A percentile compares a stretch with the other conserved stretches of the same genome.
These are phyloP conservation scores for Neosilurus hyrtlii DNA, from an alignment of 2,797 vertebrate species.

Conservation along the genomic window DNA sequence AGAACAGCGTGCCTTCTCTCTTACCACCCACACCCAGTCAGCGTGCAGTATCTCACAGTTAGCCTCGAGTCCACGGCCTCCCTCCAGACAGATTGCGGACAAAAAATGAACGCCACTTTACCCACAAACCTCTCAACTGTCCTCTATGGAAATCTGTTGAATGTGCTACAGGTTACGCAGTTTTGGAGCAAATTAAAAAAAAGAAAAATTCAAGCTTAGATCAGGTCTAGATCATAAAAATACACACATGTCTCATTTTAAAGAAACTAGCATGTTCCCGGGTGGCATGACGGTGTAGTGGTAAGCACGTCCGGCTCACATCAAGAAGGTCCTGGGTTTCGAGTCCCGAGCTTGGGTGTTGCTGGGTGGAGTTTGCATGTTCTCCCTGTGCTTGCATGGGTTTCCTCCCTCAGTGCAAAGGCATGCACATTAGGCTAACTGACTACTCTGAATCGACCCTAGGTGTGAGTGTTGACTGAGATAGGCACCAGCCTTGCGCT, in stretches of 20 bases:
- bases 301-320: too few species aligned
- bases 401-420: too few species aligned
- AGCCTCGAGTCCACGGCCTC: conserved; percentile 73
- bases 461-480: too few species aligned
- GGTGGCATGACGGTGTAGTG: too few species aligned
- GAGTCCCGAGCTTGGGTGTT: too few species aligned
- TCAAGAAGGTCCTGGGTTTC: too few species aligned
- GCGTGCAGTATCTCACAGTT: conserved; percentile 77
- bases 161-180: neutral
- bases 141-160: neutral
- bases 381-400: too few species aligned
- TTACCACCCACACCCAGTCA: conserved; percentile 72
- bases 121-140: conserved; percentile 54
- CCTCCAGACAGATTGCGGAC: conserved; percentile 66
- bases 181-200: neutral
- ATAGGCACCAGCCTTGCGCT: too few species aligned
- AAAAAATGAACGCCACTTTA: conserved; percentile 73
- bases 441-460: too few species aligned
- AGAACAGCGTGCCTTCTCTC: conserved; percentile 66
- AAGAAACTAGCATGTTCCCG: neutral
- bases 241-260: neutral
- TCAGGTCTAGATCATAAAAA: neutral
- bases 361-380: too few species aligned
- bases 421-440: too few species aligned
- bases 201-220: neutral